phyloP scores from a whole-genome alignment of 2,888 invertebrate genomes.

The Carcina quercana region DNA sequence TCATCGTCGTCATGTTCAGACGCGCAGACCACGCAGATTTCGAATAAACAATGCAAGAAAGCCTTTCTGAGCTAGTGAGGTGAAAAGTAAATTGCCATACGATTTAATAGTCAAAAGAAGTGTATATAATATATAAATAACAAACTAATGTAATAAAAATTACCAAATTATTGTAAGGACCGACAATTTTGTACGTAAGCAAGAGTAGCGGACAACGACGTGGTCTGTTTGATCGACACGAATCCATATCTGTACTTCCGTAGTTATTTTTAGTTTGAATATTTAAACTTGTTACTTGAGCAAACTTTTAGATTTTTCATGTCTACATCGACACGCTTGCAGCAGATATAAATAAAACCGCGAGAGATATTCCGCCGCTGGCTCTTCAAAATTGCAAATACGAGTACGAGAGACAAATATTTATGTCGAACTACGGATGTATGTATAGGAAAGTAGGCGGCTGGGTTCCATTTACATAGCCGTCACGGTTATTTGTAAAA shows the following conservation, averaged over 20 bases:
- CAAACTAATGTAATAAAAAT: no score
- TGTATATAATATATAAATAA: no score
- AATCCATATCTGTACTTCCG: constrained; percentile 48
- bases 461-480: no score
- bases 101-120: no score
- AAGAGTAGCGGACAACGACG: constrained; percentile 28
- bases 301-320: constrained; percentile 12
- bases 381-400: constrained; percentile 13
- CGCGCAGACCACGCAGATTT: no score
- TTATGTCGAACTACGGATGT: constrained; percentile 9
- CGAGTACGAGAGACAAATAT: constrained; percentile 13
- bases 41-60: no score
- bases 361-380: constrained; percentile 1
- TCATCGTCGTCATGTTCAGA: no score
- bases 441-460: constrained; percentile 14
- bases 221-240: constrained; percentile 40
- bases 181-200: no score
- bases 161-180: no score
- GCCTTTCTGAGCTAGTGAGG: no score
- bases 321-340: background rate
- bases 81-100: no score
- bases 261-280: constrained; percentile 37
- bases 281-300: constrained; percentile 23
- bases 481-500: no score
- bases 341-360: constrained; percentile 3